These are phyloP conservation scores for Frankliniella fusca DNA, from an alignment of 2,888 invertebrate species.

Conservation along the genomic window DNA sequence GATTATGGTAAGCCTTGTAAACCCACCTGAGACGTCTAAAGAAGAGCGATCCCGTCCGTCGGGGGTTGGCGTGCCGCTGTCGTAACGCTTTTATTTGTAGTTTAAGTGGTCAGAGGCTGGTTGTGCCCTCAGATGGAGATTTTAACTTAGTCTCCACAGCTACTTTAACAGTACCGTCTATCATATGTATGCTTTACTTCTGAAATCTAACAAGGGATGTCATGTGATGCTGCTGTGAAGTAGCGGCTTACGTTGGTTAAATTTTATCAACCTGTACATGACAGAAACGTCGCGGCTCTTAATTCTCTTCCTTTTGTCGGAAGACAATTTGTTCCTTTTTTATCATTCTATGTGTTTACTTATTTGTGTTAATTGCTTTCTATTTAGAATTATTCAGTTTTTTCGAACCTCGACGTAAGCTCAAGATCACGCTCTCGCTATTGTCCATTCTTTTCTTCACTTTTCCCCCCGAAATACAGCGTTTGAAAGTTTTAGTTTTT, in stretches of 20 bases:
- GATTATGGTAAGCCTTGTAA: conserved; percentile 69
- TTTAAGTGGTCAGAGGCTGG: no score
- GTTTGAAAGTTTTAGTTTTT: background rate
- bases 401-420: no score
- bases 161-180: background rate
- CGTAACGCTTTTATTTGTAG: background rate
- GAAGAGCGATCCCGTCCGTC: background rate
- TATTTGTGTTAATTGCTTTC: no score
- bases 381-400: no score
- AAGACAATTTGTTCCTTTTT: no score
- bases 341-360: no score
- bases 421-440: background rate
- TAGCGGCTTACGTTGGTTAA: no score
- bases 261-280: no score
- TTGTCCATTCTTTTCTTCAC: background rate
- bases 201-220: no score
- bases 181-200: background rate
- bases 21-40: background rate
- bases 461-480: background rate
- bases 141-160: background rate
- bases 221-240: no score
- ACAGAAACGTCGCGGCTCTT: no score
- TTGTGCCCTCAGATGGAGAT: background rate
- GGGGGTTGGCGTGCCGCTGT: background rate
- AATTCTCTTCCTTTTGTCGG: no score